Percentiles rank a stretch among this genome's conserved stretches.
phyloP scores from a whole-genome alignment of 1,140 invertebrate genomes.

The Pseudomyrmex gracilis region DNA sequence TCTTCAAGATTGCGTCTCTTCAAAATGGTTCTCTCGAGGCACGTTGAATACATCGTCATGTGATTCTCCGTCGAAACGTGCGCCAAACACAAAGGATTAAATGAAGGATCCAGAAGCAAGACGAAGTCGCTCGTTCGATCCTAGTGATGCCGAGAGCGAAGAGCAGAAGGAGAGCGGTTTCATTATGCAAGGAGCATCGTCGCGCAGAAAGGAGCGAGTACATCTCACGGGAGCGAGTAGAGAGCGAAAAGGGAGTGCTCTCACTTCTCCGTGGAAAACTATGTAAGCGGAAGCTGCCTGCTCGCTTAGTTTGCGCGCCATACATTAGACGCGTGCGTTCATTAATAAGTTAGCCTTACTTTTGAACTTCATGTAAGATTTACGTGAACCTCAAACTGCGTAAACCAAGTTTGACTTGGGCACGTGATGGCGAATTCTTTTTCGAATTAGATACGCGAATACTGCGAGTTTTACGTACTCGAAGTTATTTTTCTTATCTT shows the following conservation, averaged over 20 bases:
- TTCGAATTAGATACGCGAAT: background rate
- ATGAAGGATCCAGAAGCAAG: conserved; percentile 1
- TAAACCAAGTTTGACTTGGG: conserved; percentile 8
- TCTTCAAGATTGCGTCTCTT: background rate
- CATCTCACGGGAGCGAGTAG: conserved; percentile 8
- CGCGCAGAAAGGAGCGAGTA: background rate
- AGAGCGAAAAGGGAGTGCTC: background rate
- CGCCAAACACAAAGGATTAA: background rate
- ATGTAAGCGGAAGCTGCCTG: conserved; percentile 12
- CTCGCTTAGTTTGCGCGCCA: conserved; percentile 16
- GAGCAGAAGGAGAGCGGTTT: background rate
- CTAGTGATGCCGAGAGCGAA: background rate
- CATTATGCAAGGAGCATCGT: conserved; percentile 46
- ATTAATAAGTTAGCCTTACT: conserved; percentile 55
- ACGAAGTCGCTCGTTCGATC: conserved; percentile 11
- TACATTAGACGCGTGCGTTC: conserved; percentile 18
- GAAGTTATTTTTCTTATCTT: too few relatives aligned
- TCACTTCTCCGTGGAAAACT: conserved; percentile 40
- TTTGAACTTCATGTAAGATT: conserved; percentile 41
- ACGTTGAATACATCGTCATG: background rate
- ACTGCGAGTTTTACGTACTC: background rate
- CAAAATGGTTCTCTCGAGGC: background rate
- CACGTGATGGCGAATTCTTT: background rate
- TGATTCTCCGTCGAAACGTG: background rate
- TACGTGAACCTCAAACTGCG: conserved; percentile 25